These are phyloP conservation scores for Mythimna loreyi DNA, from an alignment of 2,888 invertebrate genomes.

Conservation along the genomic window DNA sequence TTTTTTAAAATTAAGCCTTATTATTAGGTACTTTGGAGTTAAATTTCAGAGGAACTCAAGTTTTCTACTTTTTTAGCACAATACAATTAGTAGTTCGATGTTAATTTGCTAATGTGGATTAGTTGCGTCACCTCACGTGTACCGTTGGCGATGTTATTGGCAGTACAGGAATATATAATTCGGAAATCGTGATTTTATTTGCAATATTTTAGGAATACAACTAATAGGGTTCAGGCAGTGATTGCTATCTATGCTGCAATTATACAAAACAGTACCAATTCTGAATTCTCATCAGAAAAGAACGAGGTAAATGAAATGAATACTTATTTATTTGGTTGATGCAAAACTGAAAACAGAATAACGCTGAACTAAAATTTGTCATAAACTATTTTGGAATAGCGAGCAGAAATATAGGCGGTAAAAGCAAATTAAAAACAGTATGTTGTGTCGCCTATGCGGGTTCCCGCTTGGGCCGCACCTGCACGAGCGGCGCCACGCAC, in stretches of 20 bases:
- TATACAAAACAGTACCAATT: background rate
- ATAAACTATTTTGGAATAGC: slow-evolving; percentile 12
- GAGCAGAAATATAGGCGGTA: slow-evolving; percentile 27
- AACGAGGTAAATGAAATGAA: background rate
- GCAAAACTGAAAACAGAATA: background rate
- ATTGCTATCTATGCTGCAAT: background rate
- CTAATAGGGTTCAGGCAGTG: background rate
- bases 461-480: slow-evolving; percentile 86
- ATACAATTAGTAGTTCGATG: background rate
- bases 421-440: background rate
- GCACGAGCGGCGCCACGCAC: slow-evolving; percentile 95
- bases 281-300: background rate
- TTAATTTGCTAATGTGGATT: slow-evolving; percentile 1
- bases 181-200: background rate
- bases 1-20: background rate
- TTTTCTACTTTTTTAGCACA: background rate
- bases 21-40: background rate
- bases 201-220: background rate
- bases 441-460: too few species aligned
- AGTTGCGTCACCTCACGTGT: too few species aligned
- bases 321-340: too few species aligned
- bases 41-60: slow-evolving; percentile 11
- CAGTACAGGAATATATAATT: background rate
- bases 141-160: too few species aligned
- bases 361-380: background rate